These are phyloP conservation scores for Amblyraja radiata DNA, from an alignment of 2,797 vertebrate genomes.

Conservation along the genomic window DNA sequence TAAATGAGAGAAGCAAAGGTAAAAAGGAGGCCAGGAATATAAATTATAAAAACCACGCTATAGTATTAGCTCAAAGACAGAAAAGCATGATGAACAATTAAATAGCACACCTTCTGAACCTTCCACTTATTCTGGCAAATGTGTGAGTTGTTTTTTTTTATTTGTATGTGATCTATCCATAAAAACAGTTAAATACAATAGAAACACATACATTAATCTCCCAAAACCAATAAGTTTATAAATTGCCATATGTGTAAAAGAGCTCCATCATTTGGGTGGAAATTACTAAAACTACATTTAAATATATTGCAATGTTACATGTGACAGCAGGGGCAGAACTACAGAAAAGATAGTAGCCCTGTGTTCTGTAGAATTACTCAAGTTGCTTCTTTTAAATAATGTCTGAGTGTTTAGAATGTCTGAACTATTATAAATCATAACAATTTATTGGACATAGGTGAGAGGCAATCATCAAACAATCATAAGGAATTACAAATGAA, in stretches of 20 bases:
- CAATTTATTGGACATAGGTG: not conserved
- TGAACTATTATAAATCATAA: not conserved
- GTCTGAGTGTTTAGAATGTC: not conserved
- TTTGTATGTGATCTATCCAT: no score
- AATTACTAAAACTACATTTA: not conserved
- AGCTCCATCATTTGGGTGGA: not conserved
- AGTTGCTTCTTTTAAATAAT: not conserved
- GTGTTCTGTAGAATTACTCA: not conserved
- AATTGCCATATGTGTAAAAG: not conserved
- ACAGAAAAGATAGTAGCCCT: no score
- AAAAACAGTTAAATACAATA: not conserved
- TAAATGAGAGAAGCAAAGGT: not conserved
- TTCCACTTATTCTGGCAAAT: not conserved
- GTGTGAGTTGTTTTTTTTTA: not conserved
- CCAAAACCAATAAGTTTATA: not conserved
- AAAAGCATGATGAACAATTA: not conserved
- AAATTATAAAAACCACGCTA: not conserved
- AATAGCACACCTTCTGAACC: not conserved
- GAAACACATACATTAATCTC: not conserved
- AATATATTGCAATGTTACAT: not conserved
- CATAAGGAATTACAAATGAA: not conserved
- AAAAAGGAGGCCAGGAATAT: not conserved
- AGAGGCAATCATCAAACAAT: not conserved
- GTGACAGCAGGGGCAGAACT: not conserved
- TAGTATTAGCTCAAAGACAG: not conserved